phyloP scores from a whole-genome alignment of 2,888 invertebrate genomes.

The Steromphala cineraria region DNA sequence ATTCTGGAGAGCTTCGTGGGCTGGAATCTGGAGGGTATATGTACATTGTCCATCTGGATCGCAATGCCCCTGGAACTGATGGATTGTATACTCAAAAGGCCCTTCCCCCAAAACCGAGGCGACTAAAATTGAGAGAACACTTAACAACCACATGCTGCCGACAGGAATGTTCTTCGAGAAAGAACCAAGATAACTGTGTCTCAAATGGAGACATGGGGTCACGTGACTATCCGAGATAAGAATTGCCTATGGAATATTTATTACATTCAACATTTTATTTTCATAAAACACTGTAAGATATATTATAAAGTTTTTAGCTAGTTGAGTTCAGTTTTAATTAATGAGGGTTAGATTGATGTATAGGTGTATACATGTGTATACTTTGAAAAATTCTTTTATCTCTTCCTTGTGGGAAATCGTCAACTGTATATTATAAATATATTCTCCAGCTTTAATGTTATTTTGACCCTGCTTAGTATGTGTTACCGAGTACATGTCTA shows the following conservation, averaged over 20 bases:
- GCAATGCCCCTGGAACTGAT: conserved; percentile 29
- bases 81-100: conserved; percentile 30
- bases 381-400: too few relatives aligned
- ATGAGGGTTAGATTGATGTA: too few relatives aligned
- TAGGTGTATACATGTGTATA: too few relatives aligned
- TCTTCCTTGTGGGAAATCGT: too few relatives aligned
- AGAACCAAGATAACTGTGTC: neutral
- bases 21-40: conserved; percentile 26
- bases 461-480: too few relatives aligned
- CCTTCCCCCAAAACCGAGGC: neutral
- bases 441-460: too few relatives aligned
- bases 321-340: too few relatives aligned
- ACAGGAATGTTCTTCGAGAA: neutral
- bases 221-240: neutral
- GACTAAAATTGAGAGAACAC: neutral
- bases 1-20: conserved; percentile 23
- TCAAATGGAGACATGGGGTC: neutral
- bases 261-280: too few relatives aligned
- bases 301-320: too few relatives aligned
- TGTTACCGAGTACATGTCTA: too few relatives aligned
- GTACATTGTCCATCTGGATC: conserved; percentile 29
- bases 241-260: neutral
- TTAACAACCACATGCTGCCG: neutral
- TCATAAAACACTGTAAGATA: too few relatives aligned
- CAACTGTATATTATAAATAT: too few relatives aligned